These are phyloP conservation scores for Phalacrocorax pelagicus DNA, from an alignment of 2,113 vertebrate species.

Conservation along the genomic window DNA sequence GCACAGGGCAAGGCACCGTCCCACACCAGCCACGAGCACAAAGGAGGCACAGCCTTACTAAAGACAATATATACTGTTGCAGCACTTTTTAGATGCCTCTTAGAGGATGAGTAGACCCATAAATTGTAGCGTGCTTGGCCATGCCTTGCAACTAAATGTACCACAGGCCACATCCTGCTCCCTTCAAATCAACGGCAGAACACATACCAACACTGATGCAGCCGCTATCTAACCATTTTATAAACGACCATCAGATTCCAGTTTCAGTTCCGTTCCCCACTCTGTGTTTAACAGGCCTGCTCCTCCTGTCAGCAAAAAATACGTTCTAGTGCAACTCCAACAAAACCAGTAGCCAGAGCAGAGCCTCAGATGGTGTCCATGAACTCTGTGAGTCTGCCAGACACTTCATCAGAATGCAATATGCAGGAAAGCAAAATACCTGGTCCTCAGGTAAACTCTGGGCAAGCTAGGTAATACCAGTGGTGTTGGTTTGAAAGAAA, in stretches of 20 bases:
- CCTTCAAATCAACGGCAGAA: neutral
- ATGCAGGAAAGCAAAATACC: neutral
- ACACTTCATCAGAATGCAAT: neutral
- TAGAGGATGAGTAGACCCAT: neutral
- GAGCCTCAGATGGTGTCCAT: neutral
- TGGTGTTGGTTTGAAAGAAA: neutral
- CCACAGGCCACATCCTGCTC: neutral
- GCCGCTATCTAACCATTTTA: fast-evolving
- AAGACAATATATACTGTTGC: neutral
- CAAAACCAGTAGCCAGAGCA: neutral
- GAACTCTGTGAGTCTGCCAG: neutral
- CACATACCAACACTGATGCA: neutral
- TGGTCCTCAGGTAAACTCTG: neutral
- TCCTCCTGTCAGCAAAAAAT: neutral
- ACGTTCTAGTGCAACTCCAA: neutral
- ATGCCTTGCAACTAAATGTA: neutral
- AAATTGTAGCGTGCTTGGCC: neutral
- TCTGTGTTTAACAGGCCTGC: neutral
- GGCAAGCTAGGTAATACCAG: neutral
- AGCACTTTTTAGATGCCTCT: neutral
- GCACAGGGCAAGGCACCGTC: neutral
- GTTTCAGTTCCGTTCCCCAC: neutral
- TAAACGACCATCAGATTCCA: neutral
- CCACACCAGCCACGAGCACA: fast-evolving
- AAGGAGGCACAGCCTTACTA: neutral